phyloP scores from a whole-genome alignment of 2,113 vertebrate genomes.

The Thamnaconus septentrionalis region DNA sequence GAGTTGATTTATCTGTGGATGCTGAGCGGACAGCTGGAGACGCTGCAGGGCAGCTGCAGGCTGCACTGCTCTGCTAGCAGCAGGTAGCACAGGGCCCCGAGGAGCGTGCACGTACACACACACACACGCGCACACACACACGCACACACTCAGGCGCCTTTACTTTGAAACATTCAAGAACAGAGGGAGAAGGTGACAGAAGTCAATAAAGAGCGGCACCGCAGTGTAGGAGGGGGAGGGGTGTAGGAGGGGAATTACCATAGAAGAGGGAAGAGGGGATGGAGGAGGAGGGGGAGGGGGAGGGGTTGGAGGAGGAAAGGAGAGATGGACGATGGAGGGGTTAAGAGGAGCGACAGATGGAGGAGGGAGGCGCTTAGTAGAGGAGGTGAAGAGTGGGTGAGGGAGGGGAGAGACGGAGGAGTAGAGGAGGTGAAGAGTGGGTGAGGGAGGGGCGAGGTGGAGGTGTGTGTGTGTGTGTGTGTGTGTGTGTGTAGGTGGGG shows the following conservation, averaged over 20 bases:
- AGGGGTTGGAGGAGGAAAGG: neutral
- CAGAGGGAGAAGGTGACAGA: neutral
- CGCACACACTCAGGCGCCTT: neutral
- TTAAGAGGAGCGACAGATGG: neutral
- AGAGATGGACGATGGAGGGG: neutral
- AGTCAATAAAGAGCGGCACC: neutral
- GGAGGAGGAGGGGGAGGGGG: constrained; percentile 1
- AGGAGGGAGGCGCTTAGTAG: constrained; percentile 1
- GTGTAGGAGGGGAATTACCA: neutral
- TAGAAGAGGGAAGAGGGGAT: neutral
- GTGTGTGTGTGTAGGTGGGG: neutral
- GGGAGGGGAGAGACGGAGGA: constrained; percentile 4
- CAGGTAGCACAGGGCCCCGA: no score
- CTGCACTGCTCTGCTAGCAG: no score
- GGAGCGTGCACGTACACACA: no score
- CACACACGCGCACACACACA: neutral
- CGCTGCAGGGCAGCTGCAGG: no score
- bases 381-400: neutral
- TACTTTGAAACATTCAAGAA: neutral
- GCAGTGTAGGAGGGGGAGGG: neutral
- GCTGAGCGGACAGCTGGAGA: no score
- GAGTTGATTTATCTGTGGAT: no score
- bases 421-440: neutral
- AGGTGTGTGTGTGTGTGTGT: neutral
- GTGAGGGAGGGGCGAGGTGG: constrained; percentile 15